Evolutionary conservation across 2,888 invertebrate genomes (phyloP).

Genomic region (Fabriciana adippe): DNA sequence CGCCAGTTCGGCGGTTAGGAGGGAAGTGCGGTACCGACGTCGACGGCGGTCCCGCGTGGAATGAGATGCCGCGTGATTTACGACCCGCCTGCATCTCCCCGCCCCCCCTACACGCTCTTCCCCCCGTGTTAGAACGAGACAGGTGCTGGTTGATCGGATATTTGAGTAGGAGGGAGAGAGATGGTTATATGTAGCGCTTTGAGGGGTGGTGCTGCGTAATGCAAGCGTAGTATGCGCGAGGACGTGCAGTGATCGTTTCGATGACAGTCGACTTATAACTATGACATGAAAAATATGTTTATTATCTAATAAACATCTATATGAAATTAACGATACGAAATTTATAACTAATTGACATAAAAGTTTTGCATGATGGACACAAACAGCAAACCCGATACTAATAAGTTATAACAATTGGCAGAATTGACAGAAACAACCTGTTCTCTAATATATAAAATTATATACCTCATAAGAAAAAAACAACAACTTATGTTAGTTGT

Average conservation of each 20-base stretch:
- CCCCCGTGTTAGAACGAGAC: conserved; percentile 63
- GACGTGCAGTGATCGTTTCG: conserved; percentile 79
- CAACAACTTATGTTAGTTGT: too few relatives aligned
- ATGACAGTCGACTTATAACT: conserved; percentile 68
- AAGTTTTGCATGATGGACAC: too few relatives aligned
- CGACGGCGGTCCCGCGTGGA: conserved; percentile 81
- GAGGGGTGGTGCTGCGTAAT: conserved; percentile 81
- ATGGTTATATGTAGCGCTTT: conserved; percentile 62
- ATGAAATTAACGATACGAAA: conserved; percentile 18
- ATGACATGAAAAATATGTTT: conserved; percentile 22
- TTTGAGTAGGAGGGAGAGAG: conserved; percentile 55
- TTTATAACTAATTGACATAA: conserved; percentile 25
- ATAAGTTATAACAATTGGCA: too few relatives aligned
- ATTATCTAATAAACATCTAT: conserved; percentile 32
- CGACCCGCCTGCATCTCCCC: conserved; percentile 82
- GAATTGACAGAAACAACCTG: too few relatives aligned
- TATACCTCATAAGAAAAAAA: too few relatives aligned
- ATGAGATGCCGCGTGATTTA: conserved; percentile 82
- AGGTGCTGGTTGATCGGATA: conserved; percentile 45
- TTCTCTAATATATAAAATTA: too few relatives aligned
- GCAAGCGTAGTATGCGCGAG: conserved; percentile 82
- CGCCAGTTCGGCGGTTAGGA: conserved; percentile 74
- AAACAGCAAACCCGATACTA: too few relatives aligned
- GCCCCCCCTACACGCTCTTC: conserved; percentile 46
- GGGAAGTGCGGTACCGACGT: conserved; percentile 79